phyloP scores from a whole-genome alignment of 2,888 invertebrate species.

The Drosophila setosimentum region DNA sequence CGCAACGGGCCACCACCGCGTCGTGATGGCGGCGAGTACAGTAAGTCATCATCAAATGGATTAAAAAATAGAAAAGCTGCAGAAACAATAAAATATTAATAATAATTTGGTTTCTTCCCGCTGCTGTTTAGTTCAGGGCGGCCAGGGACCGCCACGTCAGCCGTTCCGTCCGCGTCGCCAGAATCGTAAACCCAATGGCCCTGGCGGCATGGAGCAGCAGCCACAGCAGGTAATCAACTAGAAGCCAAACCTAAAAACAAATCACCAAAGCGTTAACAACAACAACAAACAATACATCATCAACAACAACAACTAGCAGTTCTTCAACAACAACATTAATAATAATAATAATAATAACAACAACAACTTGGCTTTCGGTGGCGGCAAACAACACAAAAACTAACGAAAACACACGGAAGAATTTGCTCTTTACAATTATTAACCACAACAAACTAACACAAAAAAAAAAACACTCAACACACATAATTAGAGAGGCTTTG shows the following conservation, averaged over 20 bases:
- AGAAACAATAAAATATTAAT: neutral
- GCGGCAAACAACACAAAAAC: slow-evolving; percentile 54
- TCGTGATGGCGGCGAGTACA: slow-evolving; percentile 81
- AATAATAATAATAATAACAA: slow-evolving; percentile 24
- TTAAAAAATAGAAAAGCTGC: neutral
- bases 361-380: slow-evolving; percentile 64
- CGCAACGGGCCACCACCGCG: slow-evolving; percentile 86
- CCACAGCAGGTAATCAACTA: slow-evolving; percentile 85
- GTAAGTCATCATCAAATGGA: slow-evolving; percentile 48
- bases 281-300: slow-evolving; percentile 53
- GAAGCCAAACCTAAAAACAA: slow-evolving; percentile 54
- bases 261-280: slow-evolving; percentile 60
- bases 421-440: slow-evolving; percentile 46
- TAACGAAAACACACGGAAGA: slow-evolving; percentile 52
- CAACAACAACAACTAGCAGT: slow-evolving; percentile 48
- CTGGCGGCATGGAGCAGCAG: slow-evolving; percentile 82
- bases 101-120: neutral
- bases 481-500: slow-evolving; percentile 63
- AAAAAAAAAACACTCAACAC: slow-evolving; percentile 20
- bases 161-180: slow-evolving; percentile 82
- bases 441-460: slow-evolving; percentile 52
- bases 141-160: slow-evolving; percentile 86
- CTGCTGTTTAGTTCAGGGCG: slow-evolving; percentile 60
- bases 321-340: slow-evolving; percentile 43
- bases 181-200: slow-evolving; percentile 82